phyloP scores from a whole-genome alignment of 2,888 invertebrate species.

The Drosophila formosana region DNA sequence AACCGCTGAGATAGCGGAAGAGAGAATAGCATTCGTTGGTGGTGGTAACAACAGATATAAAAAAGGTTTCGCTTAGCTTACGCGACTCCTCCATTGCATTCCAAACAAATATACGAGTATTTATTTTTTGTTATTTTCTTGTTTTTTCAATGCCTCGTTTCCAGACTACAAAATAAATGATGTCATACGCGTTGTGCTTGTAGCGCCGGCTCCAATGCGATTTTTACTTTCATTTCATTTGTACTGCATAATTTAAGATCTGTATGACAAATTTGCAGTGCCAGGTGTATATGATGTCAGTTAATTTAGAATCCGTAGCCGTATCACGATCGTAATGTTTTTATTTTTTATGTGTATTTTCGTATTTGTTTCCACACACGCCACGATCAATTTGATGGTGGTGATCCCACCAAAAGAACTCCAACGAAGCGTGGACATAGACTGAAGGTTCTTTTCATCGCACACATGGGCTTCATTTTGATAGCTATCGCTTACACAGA shows the following conservation, averaged over 20 bases:
- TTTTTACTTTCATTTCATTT: conserved; percentile 70
- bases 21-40: conserved; percentile 9
- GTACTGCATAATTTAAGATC: conserved; percentile 68
- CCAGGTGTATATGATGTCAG: conserved; percentile 55
- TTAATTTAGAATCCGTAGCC: conserved; percentile 20
- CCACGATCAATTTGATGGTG: conserved; percentile 23
- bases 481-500: conserved; percentile 22
- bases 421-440: conserved; percentile 64
- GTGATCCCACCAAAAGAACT: conserved; percentile 53
- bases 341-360: background rate
- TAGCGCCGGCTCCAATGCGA: conserved; percentile 69
- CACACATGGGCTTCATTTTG: conserved; percentile 19
- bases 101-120: conserved; percentile 39
- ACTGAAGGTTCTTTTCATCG: conserved; percentile 48
- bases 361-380: conserved; percentile 20
- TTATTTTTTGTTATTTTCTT: conserved; percentile 21
- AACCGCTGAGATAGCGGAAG: conserved; percentile 23
- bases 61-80: conserved; percentile 30
- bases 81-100: conserved; percentile 53
- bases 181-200: conserved; percentile 54
- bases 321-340: conserved; percentile 19
- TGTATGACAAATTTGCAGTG: conserved; percentile 46
- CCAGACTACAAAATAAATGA: conserved; percentile 70
- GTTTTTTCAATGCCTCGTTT: conserved; percentile 38
- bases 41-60: background rate